Evolutionary conservation across 2,113 vertebrate genomes (phyloP).

Genomic region (Centropus bengalensis): DNA sequence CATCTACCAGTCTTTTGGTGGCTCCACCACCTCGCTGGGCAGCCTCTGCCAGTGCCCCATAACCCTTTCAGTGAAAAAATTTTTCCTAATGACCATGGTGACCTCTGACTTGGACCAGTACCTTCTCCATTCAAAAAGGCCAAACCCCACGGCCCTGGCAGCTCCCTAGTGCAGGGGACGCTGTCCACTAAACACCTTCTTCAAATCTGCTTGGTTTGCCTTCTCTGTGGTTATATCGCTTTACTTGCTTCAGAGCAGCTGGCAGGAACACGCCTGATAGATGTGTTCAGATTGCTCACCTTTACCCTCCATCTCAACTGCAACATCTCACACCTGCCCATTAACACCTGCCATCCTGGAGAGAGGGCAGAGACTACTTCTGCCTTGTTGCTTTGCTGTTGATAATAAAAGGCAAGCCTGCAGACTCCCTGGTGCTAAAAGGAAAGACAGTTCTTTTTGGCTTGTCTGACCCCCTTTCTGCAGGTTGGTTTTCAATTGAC

Average conservation of each 20-base stretch:
- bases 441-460: background rate
- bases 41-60: too few species aligned
- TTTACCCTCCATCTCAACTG: background rate
- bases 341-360: background rate
- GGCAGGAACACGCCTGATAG: background rate
- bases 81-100: background rate
- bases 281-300: background rate
- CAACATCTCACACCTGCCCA: background rate
- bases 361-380: background rate
- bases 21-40: too few species aligned
- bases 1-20: too few species aligned
- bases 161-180: fast-evolving
- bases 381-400: background rate
- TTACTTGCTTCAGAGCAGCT: background rate
- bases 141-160: background rate
- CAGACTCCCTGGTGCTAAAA: background rate
- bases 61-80: too few species aligned
- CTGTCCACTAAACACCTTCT: background rate
- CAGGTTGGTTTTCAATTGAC: background rate
- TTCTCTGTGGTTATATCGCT: background rate
- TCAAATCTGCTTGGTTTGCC: background rate
- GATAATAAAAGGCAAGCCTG: background rate
- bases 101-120: background rate
- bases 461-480: background rate
- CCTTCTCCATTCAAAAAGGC: background rate